Base-by-base conservation (phyloP, 2,888 invertebrate genomes). In the Sarcophaga carnaria region DNA sequence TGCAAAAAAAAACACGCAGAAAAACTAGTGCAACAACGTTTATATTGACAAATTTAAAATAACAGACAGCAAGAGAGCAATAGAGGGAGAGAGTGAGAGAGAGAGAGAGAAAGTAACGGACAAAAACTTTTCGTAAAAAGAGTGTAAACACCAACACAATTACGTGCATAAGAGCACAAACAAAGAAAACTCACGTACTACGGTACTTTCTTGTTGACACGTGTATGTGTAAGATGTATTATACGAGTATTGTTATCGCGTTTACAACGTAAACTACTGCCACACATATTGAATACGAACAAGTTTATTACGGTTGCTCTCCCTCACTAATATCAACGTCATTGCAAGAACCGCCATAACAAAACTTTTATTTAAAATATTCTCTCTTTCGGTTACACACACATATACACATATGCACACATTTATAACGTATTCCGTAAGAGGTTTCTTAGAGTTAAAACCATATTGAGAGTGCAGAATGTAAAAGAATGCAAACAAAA, bases 281-380 rank as follows among this genome's bases (percentile, higher is more conserved):
- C 27, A 63, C 49, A 22, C n/a, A 71, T 22, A 62, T 72, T 78
- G 72, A 49, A 69, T 79, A 74, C 74, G 80, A 62, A 63, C 69
- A 75, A 69, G 64, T 74, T 84, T 74, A 75, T 69, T 72, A 62
- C 25, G 37, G 72, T 62, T 67, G 20, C 72, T 80, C 54, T 67
- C 27, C 60, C 59, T 37, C 69, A 81, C 49, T 20, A 25, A 69
- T 54, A 54, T 17, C 1, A 54, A 14, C 54, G 17, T 54, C 17
- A 54, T 54, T 54, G 54, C 17, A 54, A 17, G 17, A 63, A 47
- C 37, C 62, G 63, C 63, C 69, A 62, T 14, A 64, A 25, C 54
- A 69, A 37, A 75, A 81, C 17, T 79, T 75, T 75, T 69, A 80
- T 37, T 75, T 80, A 27, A 54, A 54, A 54, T 14, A 49, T 6